Evolutionary conservation across 1,140 invertebrate genomes (phyloP), one percentile per base, ranked within the genome.

Genomic region (Ooceraea biroi): DNA sequence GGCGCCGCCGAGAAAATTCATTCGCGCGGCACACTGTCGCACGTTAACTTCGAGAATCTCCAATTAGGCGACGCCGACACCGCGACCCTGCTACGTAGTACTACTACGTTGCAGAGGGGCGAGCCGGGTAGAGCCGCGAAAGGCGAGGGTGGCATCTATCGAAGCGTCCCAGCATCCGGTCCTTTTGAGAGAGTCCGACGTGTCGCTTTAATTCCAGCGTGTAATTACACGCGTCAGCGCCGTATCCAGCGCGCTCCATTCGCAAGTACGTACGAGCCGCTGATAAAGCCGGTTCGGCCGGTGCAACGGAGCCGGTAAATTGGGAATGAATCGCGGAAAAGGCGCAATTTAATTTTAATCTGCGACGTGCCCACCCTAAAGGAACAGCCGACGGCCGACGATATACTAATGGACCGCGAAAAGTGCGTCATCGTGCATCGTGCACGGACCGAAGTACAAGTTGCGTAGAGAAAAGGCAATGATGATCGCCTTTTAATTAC

Each of bases 11-110:
- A 77, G 61, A 86, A 89, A 92, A 92, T 92, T 93, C 86, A 90
- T 93, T 91, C 89, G 83, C 50, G 78, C 82, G 83, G 83, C 83
- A 85, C 36, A 50, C 55, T 78, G 68, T 46, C n/a, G n/a, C 61
- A 66, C 46, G 77, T 88, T 86, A 92, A 93, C 90, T 92, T 92
- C 86, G 90, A 85, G 91, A 91, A 92, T 92, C 91, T 93, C 87
- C 93, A 93, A 92, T 93, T 93, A 93, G 85, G 84, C 89, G 63
- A 72, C 87, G 55, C 25, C n/a, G 48, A 36, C 66, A 66, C 57
- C 61, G 60, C 72, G 60, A 27, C 19, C 36, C n/a, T 63, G 58
- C 57, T n/a, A n/a, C n/a, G n/a, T 30, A 76, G 61, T 36, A 58
- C 22, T n/a, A n/a, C 36, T 7, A 61, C 46, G 57, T 36, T 61